Conservation (phyloP, 1,140 invertebrate genomes). For the Lepidurus arcticus region DNA sequence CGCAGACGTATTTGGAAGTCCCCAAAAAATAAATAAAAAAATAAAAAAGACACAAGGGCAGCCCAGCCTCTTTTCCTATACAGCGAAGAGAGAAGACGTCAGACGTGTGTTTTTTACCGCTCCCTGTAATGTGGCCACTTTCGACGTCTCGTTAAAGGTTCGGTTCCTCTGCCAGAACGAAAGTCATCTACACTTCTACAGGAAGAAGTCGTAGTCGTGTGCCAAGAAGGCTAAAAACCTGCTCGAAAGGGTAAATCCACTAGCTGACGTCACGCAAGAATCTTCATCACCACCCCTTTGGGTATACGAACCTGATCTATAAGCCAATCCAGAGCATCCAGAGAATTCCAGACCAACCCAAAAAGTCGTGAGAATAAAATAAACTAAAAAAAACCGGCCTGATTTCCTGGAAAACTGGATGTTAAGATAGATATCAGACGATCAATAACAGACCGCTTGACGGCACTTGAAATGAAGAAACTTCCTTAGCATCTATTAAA, state of each 20-base stretch:
- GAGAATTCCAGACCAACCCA: not conserved
- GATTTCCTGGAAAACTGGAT: not conserved
- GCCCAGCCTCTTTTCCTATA: not conserved
- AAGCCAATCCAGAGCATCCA: too few species aligned
- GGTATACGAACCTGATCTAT: not conserved
- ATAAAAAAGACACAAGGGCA: not conserved
- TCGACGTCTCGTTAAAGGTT: conserved; percentile 18
- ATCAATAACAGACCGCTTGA: not conserved
- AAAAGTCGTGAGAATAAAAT: not conserved
- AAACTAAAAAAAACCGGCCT: not conserved
- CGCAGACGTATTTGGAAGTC: conserved; percentile 14
- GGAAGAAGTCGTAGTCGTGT: not conserved
- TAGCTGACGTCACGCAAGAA: not conserved
- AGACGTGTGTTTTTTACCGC: not conserved
- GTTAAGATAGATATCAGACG: not conserved
- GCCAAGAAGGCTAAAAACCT: not conserved
- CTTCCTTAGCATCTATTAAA: not conserved
- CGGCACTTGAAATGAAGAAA: not conserved
- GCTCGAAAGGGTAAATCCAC: not conserved
- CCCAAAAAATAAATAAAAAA: not conserved
- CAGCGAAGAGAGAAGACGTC: not conserved
- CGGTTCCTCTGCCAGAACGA: not conserved
- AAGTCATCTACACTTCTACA: not conserved
- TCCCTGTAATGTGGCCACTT: not conserved
- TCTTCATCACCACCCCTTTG: not conserved